A percentile compares a stretch with the other conserved stretches of the same genome.
Conservation (phyloP, 2,797 vertebrate species). For the Tarsius wallacei region DNA sequence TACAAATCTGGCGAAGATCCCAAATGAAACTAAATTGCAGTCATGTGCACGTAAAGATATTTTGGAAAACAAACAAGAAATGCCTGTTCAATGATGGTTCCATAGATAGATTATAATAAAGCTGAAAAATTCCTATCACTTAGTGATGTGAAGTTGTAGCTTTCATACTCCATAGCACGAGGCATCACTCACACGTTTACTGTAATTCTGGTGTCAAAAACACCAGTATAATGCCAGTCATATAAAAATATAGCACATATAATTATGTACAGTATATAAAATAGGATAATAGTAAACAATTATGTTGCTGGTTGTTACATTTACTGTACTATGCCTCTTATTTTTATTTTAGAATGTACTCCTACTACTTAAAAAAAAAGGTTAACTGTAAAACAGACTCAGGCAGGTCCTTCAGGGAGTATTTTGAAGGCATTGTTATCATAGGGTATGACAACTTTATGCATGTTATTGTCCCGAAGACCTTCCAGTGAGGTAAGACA, state of each 20-base stretch:
- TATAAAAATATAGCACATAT: not conserved
- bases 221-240: not conserved
- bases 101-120: not conserved
- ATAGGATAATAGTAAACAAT: not conserved
- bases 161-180: not conserved
- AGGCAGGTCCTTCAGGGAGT: not conserved
- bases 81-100: not conserved
- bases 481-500: too few relatives aligned
- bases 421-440: not conserved
- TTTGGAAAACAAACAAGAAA: too few relatives aligned
- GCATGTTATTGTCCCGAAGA: not conserved
- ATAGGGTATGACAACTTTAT: not conserved
- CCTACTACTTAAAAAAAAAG: not conserved
- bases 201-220: not conserved
- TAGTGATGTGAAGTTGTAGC: not conserved
- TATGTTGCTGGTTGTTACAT: not conserved
- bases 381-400: not conserved
- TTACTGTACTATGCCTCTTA: not conserved
- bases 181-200: not conserved
- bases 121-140: not conserved
- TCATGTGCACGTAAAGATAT: not conserved
- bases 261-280: not conserved
- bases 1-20: not conserved
- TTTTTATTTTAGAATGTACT: not conserved
- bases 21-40: not conserved